Conservation (phyloP, 1,140 invertebrate genomes). For the Leptoteleia sp. region DNA sequence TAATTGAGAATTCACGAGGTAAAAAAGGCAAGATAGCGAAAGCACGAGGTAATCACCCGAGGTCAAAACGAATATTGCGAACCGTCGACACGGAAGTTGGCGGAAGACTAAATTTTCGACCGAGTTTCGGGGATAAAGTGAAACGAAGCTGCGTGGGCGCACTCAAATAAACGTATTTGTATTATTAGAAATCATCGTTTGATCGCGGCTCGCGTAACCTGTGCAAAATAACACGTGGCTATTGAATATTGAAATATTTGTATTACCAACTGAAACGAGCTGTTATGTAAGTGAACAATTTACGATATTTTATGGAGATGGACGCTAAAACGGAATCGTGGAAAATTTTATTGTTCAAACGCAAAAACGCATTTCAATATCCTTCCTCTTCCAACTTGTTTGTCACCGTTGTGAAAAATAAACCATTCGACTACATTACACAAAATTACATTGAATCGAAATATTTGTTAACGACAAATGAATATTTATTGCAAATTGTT, state of each 20-base stretch:
- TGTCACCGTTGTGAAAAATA: no score
- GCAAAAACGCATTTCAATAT: no score
- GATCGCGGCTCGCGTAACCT: slow-evolving; percentile 25
- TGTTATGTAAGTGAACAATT: slow-evolving; percentile 29
- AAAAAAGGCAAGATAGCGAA: no score
- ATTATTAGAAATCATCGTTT: slow-evolving; percentile 71
- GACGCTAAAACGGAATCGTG: not conserved
- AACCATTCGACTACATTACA: no score
- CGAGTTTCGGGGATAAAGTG: slow-evolving; percentile 63
- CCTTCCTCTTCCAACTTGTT: no score
- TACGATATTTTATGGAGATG: slow-evolving; percentile 1
- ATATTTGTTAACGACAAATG: no score
- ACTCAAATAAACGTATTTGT: slow-evolving; percentile 62
- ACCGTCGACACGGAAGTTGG: slow-evolving; percentile 60
- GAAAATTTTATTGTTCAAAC: not conserved
- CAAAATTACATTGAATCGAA: no score
- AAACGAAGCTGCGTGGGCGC: slow-evolving; percentile 68
- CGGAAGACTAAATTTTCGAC: slow-evolving; percentile 70
- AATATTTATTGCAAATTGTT: no score
- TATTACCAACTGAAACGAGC: slow-evolving; percentile 5
- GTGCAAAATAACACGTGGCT: slow-evolving; percentile 16
- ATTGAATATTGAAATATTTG: slow-evolving; percentile 44
- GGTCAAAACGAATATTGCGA: no score
- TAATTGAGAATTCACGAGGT: slow-evolving; percentile 2
- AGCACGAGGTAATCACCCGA: no score